These are phyloP conservation scores for Galerucella nymphaeae DNA, from an alignment of 2,888 invertebrate species.

Conservation along the genomic window DNA sequence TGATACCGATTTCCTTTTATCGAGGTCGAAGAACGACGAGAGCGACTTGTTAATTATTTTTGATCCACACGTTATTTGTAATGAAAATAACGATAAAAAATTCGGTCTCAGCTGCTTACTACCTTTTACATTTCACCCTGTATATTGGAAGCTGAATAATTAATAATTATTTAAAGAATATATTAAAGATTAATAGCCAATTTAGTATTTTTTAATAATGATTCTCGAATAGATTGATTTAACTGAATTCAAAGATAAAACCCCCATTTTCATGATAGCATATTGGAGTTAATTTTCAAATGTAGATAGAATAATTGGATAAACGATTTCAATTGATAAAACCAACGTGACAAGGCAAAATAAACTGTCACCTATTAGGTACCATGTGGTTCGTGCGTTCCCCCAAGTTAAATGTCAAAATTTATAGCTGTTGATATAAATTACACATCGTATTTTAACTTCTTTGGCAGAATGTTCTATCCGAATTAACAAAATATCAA, in stretches of 20 bases:
- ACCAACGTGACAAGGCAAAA: slow-evolving; percentile 1
- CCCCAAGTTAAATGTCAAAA: slow-evolving; percentile 2
- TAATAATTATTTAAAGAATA: too few relatives aligned
- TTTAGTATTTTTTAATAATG: not conserved
- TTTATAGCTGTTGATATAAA: not conserved
- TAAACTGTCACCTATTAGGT: slow-evolving; percentile 9
- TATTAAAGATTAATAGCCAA: too few relatives aligned
- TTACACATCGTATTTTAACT: not conserved
- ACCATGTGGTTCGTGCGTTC: slow-evolving; percentile 28
- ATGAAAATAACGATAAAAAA: not conserved
- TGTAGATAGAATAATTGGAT: slow-evolving; percentile 44
- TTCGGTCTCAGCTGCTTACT: too few relatives aligned
- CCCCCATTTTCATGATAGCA: slow-evolving; percentile 44
- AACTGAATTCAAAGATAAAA: slow-evolving; percentile 47
- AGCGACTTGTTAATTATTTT: not conserved
- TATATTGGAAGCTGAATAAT: too few relatives aligned
- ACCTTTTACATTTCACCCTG: too few relatives aligned
- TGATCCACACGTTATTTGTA: not conserved
- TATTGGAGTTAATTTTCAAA: not conserved
- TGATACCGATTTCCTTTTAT: not conserved
- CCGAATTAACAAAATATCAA: too few relatives aligned
- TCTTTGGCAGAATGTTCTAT: too few relatives aligned
- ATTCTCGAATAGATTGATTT: not conserved
- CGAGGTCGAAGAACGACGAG: not conserved
- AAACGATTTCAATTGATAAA: slow-evolving; percentile 18